A percentile compares a stretch with the other conserved stretches of the same genome.
phyloP scores from a whole-genome alignment of 2,797 vertebrate genomes.

The Gymnopithys bicolor region DNA sequence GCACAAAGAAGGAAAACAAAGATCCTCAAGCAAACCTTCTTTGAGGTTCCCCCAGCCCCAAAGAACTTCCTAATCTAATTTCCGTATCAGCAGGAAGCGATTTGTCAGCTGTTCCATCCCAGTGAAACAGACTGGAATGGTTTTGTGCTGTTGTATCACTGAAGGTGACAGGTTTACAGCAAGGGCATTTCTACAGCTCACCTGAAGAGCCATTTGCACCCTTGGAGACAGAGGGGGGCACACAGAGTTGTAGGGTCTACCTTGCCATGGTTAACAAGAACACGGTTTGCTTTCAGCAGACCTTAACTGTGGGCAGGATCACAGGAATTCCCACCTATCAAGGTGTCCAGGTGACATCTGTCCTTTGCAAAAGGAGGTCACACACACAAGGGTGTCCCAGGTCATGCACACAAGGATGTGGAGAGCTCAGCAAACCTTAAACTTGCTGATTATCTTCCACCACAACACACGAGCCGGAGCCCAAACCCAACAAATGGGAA shows the following conservation, averaged over 20 bases:
- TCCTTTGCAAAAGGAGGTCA: background rate
- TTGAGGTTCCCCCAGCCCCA: background rate
- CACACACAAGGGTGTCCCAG: background rate
- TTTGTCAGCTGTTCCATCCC: background rate
- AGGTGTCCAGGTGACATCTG: background rate
- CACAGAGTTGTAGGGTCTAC: rapidly evolving
- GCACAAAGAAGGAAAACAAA: background rate
- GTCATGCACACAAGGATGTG: too few species aligned
- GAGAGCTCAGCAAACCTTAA: background rate
- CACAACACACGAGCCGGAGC: rapidly evolving
- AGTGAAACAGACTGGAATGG: background rate
- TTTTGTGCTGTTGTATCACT: background rate
- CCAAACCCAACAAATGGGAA: background rate
- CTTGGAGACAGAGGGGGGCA: background rate
- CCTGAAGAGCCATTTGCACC: background rate
- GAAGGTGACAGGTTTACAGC: background rate
- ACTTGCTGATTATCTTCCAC: background rate
- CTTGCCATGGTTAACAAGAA: background rate
- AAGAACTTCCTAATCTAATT: background rate
- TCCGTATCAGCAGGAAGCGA: rapidly evolving
- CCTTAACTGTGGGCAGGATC: background rate
- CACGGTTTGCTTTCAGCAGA: background rate
- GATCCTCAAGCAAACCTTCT: background rate
- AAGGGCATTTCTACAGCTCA: background rate
- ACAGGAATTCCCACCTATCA: background rate